Evolutionary conservation across 2,797 vertebrate genomes (phyloP), one percentile per base, ranked within the genome.

Genomic region (Zonotrichia albicollis): DNA sequence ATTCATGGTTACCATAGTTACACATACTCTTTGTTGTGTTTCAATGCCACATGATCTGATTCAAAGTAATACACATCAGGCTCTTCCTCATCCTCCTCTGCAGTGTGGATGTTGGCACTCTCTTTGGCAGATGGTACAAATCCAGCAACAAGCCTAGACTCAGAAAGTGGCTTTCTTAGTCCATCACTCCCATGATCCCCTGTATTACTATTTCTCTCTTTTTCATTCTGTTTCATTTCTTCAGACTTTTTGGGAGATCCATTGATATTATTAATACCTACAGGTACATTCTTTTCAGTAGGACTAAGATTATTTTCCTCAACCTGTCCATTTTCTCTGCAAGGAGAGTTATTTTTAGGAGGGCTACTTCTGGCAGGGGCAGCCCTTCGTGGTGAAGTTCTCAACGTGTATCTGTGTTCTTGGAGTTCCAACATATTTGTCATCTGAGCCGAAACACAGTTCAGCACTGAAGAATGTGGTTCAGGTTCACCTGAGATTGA

Each of bases 11-110:
- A 98, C 98, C 98, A 98, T 98, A 97, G 97, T 98, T 97, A 97
- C 98, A 99, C 99, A 98, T 99, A 99, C 99, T 99, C 99, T 99
- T 99, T 99, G 98, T 99, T 99, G 98, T 99, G 99, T 99, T 99
- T 99, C 96, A 99, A 98, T 97, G 99, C 99, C 99, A 99, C 98
- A 98, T 99, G 99, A 98, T 99, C 99, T 67, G 99, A 99, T 98
- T 99, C 99, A 98, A 99, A 99, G 98, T 99, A 99, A 98, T 99
- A 99, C 94, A 99, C 99, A 90, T 99, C 99, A 86, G 99, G 99
- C 90, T 99, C 99, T 94, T 99, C 99, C 75, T 99, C 99, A 34
- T 99, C 99, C 62, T 98, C 98, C 65, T 99, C 99, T 60, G 98
- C 98, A 89, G 98, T 75, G 93, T 97, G 98, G 87, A 92, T 96